phyloP scores from a whole-genome alignment of 1,140 invertebrate genomes.

The Magallana gigas region DNA sequence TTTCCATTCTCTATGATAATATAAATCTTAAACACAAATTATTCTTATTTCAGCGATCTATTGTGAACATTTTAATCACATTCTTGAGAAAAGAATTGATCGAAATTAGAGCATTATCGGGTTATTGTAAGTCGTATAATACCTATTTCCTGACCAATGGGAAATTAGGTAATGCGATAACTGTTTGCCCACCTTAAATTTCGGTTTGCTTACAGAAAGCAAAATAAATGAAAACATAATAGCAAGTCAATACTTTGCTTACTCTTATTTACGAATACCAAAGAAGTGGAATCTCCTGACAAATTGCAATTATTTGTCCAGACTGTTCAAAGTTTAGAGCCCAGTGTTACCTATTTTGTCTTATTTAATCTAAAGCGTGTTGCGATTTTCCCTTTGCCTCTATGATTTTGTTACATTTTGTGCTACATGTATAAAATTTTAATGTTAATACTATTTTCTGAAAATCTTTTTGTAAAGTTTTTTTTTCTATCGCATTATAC shows the following conservation, averaged over 20 bases:
- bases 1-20: constrained; percentile 8
- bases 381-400: neutral
- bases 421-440: too few species aligned
- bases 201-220: constrained; percentile 22
- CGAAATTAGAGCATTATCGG: constrained; percentile 29
- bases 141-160: constrained; percentile 21
- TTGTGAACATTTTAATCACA: constrained; percentile 38
- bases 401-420: too few species aligned
- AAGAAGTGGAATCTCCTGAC: constrained; percentile 19
- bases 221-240: constrained; percentile 36
- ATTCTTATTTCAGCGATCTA: constrained; percentile 24
- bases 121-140: constrained; percentile 30
- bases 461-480: too few species aligned
- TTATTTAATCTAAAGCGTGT: constrained; percentile 8
- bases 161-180: constrained; percentile 34
- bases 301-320: constrained; percentile 32
- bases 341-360: constrained; percentile 4
- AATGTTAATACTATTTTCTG: too few species aligned
- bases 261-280: constrained; percentile 19
- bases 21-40: constrained; percentile 35
- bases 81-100: constrained; percentile 31
- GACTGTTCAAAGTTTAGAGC: constrained; percentile 2
- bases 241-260: constrained; percentile 30
- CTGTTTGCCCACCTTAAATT: constrained; percentile 21
- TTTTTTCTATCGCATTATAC: too few species aligned